Conservation (phyloP, 2,113 vertebrate genomes). For the Chroicocephalus ridibundus region DNA sequence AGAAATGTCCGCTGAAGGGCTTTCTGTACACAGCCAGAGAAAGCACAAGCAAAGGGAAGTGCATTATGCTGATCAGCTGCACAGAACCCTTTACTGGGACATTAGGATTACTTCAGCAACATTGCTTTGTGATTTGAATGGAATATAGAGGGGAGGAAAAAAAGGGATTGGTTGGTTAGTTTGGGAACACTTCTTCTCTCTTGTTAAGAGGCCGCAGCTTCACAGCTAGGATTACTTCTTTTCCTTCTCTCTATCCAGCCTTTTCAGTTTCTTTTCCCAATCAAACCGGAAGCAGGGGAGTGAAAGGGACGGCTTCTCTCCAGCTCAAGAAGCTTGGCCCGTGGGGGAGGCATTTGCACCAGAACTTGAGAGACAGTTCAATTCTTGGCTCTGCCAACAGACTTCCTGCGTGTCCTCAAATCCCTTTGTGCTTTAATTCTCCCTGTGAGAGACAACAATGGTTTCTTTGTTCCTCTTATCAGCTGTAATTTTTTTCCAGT, state of each 20-base stretch:
- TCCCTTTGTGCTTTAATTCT: neutral
- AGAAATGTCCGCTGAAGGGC: neutral
- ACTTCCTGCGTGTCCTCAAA: constrained; percentile 21
- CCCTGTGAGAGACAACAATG: neutral
- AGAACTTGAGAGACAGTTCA: neutral
- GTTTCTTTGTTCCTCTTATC: constrained; percentile 22
- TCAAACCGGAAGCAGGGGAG: constrained; percentile 28
- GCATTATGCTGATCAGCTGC: constrained; percentile 36
- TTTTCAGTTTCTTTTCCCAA: constrained; percentile 50
- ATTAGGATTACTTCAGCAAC: constrained; percentile 61
- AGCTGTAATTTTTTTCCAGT: neutral
- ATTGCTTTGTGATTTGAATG: constrained; percentile 8
- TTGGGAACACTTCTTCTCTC: constrained; percentile 43
- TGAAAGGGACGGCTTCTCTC: constrained; percentile 36
- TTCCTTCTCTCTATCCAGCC: constrained; percentile 25
- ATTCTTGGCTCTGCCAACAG: constrained; percentile 22
- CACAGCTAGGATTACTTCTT: constrained; percentile 41
- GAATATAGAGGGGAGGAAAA: neutral
- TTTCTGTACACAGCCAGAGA: neutral
- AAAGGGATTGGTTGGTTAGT: neutral
- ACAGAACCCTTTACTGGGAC: constrained; percentile 23
- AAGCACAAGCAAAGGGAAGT: neutral
- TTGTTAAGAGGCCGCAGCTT: constrained; percentile 32
- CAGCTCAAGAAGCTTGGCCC: constrained; percentile 14
- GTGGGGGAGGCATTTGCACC: constrained; percentile 4